Conservation (phyloP, 2,113 vertebrate species). For the Delphinapterus leucas region DNA sequence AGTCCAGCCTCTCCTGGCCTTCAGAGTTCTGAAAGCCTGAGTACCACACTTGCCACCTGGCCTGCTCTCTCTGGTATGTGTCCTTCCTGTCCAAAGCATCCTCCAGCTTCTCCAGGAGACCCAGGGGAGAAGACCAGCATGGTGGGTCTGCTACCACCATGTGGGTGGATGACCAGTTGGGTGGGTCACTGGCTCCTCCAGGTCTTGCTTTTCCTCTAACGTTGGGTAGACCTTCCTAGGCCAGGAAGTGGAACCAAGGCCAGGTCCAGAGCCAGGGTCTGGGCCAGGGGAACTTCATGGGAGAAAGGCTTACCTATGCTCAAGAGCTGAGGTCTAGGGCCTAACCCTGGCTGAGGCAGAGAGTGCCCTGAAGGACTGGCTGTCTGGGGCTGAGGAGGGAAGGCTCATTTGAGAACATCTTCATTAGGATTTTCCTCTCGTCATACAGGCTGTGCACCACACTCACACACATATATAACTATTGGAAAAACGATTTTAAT, state of each 20-base stretch:
- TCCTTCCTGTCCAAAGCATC: background rate
- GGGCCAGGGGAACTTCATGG: background rate
- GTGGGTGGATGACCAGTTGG: background rate
- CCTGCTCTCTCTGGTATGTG: background rate
- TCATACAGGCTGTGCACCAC: slow-evolving; percentile 64
- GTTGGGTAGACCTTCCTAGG: background rate
- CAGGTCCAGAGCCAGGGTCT: background rate
- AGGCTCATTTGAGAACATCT: slow-evolving; percentile 66
- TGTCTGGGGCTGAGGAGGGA: background rate
- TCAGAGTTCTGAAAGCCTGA: slow-evolving; percentile 8
- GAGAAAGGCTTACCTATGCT: background rate
- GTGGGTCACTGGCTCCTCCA: background rate
- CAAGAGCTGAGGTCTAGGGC: background rate
- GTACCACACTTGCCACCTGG: background rate
- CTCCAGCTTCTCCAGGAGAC: background rate
- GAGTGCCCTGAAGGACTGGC: background rate
- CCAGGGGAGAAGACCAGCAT: background rate
- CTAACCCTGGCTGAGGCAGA: background rate
- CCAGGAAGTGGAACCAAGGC: background rate
- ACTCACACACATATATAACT: slow-evolving; percentile 86
- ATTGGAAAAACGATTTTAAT: slow-evolving; percentile 98
- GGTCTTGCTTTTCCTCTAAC: background rate
- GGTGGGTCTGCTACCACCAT: background rate
- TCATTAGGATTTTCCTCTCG: slow-evolving; percentile 75
- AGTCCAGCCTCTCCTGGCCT: background rate